A percentile compares a stretch with the other conserved stretches of the same genome.
Evolutionary conservation across 2,797 vertebrate genomes (phyloP).

Genomic region (Aselliscus stoliczkanus): DNA sequence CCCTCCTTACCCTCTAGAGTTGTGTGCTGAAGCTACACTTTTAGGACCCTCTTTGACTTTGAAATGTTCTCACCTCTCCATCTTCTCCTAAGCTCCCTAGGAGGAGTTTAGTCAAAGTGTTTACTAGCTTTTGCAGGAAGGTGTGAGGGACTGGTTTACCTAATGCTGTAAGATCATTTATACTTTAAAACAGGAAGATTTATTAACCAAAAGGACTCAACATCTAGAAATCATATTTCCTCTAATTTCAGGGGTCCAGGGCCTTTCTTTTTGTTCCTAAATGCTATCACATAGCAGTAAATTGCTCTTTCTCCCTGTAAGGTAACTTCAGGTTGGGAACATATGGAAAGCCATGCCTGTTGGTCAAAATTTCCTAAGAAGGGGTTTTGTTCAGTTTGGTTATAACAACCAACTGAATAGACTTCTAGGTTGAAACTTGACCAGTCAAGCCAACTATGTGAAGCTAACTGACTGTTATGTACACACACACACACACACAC

Average conservation of each 20-base stretch:
- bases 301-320: background rate
- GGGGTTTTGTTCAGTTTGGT: background rate
- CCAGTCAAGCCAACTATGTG: accelerated
- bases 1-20: background rate
- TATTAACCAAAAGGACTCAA: background rate
- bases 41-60: accelerated
- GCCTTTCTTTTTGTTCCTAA: background rate
- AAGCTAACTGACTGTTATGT: no score
- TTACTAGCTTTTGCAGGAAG: background rate
- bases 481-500: no score
- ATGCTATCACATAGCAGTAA: background rate
- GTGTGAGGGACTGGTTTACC: background rate
- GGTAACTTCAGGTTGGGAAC: background rate
- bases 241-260: background rate
- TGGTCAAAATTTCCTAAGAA: background rate
- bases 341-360: background rate
- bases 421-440: background rate
- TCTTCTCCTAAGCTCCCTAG: accelerated
- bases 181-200: background rate
- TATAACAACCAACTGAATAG: background rate
- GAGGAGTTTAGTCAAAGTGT: background rate
- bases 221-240: background rate
- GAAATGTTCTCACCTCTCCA: background rate
- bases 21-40: background rate
- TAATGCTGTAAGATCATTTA: background rate